Evolutionary conservation across 92 coral and sea anemone genomes (phyloP), one percentile per base, ranked within the genome.

Genomic region (Diadumene lineata): DNA sequence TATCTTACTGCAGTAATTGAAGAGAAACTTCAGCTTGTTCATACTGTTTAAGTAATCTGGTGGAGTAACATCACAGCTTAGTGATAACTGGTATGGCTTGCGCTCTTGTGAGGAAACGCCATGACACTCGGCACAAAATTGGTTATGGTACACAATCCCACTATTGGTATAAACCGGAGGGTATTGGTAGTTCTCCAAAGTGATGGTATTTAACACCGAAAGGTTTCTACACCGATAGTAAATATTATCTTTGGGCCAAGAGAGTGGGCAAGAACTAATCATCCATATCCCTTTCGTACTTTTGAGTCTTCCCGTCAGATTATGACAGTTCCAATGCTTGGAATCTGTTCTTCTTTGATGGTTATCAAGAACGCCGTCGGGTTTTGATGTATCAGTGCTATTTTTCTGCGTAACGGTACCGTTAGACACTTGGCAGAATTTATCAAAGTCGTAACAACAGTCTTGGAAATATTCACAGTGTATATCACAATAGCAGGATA

Each of bases 61-160:
- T 34, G 87, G 87, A 23, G 73, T 30, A 16, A 66, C 60, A 7
- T 18, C 58, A 66, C 87, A 62, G 8, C 57, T 33, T 15, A 82
- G 11, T 11, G 75, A 63, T 23, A 82, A 31, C 25, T 56, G 63
- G 55, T 58, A 69, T 22, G 56, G 15, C 22, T 1, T 34, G n/a
- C 64, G 8, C 0, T 75, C 70, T 6, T 34, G 48, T 46, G 33
- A 0, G 44, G 31, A 26, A n/a, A 67, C 75, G 53, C 75, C 69
- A 33, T 79, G 72, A 66, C 92, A 87, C 56, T 22, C 55, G 13
- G 92, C 86, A 64, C 88, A 87, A 66, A 72, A 80, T 13, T 78
- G 82, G 65, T 87, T 87, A 38, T 67, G 80, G 75, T 82, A 87
- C 27, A 72, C 81, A 60, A 15, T 79, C 6, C 82, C 82, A 62